Base-by-base conservation (phyloP, 2,888 invertebrate genomes). In the Drosophila parthenogenetica region DNA sequence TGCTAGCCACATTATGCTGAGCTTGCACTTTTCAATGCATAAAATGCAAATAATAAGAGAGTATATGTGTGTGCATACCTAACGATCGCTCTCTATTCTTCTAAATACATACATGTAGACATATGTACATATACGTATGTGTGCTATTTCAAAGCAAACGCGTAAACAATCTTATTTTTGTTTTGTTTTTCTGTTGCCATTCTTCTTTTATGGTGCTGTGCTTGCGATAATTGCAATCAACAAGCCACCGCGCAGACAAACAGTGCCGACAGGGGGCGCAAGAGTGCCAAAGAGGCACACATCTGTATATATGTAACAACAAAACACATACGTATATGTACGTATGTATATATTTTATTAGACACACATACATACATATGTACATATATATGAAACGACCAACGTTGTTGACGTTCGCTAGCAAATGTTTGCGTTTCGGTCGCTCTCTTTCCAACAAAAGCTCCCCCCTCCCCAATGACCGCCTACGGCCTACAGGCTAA, bases 221-320 rank as follows among this genome's bases (percentile, higher is more conserved):
- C 73, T 69, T 82, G 72, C 69, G 77, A 79, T 87, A 83, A 87
- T 87, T 85, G 73, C 80, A 68, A 81, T 75, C 77, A 79, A 72
- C 74, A 63, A 71, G 64, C 58, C 53, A 45, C 66, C 48, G 51
- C 60, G 59, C 59, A 59, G 65, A 65, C 39, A 51, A 61, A 55
- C 42, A 45, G n/a, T 4, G 11, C 11, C 10, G 5, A 19, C 39
- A 29, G 29, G 42, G 14, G 51, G 2, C 8, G 58, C 11, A 13
- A 10, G 22, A 19, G 16, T 11, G 16, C 35, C 16, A 35, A 40
- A 58, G 29, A 11, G 14, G 39, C n/a, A 25, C 45, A 58, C 53
- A 16, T 25, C 25, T 25, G 25, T 25, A 25, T 29, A 29, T 29
- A 29, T 29, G 5, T n/a, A 42, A 5, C 25, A 5, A 17, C 16